Conservation (phyloP, 2,888 invertebrate genomes). For the Aleiodes alternator region DNA sequence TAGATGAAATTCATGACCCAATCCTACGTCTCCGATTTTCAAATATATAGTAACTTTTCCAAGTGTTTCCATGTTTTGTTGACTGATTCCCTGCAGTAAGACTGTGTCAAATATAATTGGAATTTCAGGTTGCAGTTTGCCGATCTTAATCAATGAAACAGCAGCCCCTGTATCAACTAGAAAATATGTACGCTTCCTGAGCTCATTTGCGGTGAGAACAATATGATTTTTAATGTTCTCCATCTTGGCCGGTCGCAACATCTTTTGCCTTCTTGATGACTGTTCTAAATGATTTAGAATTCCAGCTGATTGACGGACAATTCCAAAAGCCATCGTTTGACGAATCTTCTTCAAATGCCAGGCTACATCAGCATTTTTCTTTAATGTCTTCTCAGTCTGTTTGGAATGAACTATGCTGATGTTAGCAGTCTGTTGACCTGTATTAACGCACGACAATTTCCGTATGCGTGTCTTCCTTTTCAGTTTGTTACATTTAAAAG, state of each 20-base stretch:
- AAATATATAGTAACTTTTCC: no score
- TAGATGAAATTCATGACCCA: neutral
- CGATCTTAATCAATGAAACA: constrained; percentile 2
- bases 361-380: no score
- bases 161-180: constrained; percentile 1
- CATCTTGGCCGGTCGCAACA: neutral
- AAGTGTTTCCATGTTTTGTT: no score
- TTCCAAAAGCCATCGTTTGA: no score
- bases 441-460: neutral
- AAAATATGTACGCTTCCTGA: neutral
- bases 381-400: no score
- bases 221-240: neutral
- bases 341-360: no score
- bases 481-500: neutral
- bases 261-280: neutral
- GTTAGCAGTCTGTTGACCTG: neutral
- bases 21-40: neutral
- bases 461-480: neutral
- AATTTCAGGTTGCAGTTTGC: neutral
- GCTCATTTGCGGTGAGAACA: neutral
- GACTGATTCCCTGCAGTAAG: no score
- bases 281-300: neutral
- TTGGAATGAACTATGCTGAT: neutral
- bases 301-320: neutral
- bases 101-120: no score